Percentiles rank a stretch among this genome's conserved stretches.
phyloP scores from a whole-genome alignment of 1,140 invertebrate genomes.

The Cherax destructor region DNA sequence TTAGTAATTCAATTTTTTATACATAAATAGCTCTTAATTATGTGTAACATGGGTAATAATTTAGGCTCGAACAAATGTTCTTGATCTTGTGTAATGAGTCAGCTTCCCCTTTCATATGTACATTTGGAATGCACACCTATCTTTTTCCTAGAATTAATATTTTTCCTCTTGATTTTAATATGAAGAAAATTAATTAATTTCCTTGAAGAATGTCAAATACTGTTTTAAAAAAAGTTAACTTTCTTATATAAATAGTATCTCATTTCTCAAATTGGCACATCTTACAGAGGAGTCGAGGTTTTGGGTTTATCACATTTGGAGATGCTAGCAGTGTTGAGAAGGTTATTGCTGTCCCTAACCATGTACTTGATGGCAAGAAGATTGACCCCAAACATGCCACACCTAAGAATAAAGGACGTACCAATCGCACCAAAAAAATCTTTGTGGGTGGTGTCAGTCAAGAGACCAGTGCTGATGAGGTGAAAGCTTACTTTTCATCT shows the following conservation, averaged over 20 bases:
- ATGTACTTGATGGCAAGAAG: slow-evolving; percentile 95
- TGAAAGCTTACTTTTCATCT: slow-evolving; percentile 92
- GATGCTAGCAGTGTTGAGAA: slow-evolving; percentile 92
- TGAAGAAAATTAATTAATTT: not conserved
- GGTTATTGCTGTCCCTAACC: slow-evolving; percentile 91
- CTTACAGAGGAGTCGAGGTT: slow-evolving; percentile 90
- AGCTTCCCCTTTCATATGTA: slow-evolving; percentile 18
- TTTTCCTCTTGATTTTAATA: not conserved
- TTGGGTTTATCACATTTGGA: slow-evolving; percentile 95
- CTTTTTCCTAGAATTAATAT: not conserved
- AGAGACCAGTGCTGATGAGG: slow-evolving; percentile 92
- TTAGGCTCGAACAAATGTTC: slow-evolving; percentile 26
- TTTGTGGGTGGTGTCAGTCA: slow-evolving; percentile 94
- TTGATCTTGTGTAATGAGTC: slow-evolving; percentile 35
- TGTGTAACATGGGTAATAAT: slow-evolving; percentile 29
- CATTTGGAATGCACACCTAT: slow-evolving; percentile 36
- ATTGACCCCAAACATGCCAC: slow-evolving; percentile 95
- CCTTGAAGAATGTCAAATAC: not conserved
- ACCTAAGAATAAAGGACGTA: slow-evolving; percentile 87
- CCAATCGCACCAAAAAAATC: slow-evolving; percentile 92
- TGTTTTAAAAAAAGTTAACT: not conserved
- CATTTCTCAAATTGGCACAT: not conserved
- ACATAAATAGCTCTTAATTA: slow-evolving; percentile 15
- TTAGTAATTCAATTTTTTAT: slow-evolving; percentile 39
- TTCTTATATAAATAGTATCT: not conserved